phyloP scores from a whole-genome alignment of 2,888 invertebrate genomes.

The Dinocampus coccinellae region DNA sequence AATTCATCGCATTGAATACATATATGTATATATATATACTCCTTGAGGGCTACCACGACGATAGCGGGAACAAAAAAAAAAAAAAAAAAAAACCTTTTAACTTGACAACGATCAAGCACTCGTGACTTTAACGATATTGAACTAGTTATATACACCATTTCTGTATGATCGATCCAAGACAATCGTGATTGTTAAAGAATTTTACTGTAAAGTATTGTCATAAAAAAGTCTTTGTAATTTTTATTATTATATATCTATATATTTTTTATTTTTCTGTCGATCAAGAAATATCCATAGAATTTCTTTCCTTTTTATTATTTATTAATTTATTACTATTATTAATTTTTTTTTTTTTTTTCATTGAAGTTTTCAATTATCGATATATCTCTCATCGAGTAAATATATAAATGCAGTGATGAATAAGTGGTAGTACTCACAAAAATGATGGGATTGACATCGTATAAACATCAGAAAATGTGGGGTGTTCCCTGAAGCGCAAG shows the following conservation, averaged over 20 bases:
- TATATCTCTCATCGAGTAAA: background rate
- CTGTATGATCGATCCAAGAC: background rate
- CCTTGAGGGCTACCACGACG: background rate
- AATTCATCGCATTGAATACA: background rate
- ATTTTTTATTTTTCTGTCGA: too few relatives aligned
- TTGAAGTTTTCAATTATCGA: background rate
- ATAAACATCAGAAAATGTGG: background rate
- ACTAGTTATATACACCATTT: background rate
- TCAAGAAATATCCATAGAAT: too few relatives aligned
- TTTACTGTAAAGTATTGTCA: background rate
- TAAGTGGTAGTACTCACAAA: background rate
- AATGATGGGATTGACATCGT: background rate
- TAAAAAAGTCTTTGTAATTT: background rate
- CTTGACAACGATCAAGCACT: conserved; percentile 1
- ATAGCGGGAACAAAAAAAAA: too few relatives aligned
- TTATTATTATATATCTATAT: background rate
- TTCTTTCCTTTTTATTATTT: background rate
- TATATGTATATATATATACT: background rate
- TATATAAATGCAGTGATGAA: background rate
- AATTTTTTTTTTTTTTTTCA: background rate
- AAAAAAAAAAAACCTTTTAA: conserved; percentile 1
- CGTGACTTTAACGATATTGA: conserved; percentile 3
- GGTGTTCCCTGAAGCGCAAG: background rate
- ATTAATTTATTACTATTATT: too few relatives aligned
- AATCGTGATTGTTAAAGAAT: conserved; percentile 1